These are phyloP conservation scores for Drosophila heteroneura DNA, from an alignment of 2,888 invertebrate species.

Conservation along the genomic window DNA sequence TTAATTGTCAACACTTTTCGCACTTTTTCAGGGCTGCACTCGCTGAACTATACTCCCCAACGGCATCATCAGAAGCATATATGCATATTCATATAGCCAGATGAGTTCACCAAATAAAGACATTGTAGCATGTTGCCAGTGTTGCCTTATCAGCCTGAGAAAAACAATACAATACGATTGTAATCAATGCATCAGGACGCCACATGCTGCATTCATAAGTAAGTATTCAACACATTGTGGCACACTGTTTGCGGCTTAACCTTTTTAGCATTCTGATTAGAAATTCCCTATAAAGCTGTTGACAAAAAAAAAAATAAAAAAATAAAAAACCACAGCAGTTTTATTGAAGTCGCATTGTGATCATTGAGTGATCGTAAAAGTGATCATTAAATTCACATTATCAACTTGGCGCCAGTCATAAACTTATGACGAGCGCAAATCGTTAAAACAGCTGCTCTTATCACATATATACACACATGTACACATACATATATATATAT, in stretches of 20 bases:
- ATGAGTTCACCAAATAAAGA: constrained; percentile 2
- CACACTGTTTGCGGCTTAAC: constrained; percentile 3
- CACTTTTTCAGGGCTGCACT: constrained; percentile 69
- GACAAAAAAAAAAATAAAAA: constrained; percentile 8
- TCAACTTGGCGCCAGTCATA: constrained; percentile 82
- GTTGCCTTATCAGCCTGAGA: constrained; percentile 73
- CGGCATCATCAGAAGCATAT: constrained; percentile 54
- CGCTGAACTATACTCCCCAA: constrained; percentile 40
- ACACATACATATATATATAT: not conserved
- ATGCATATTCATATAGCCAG: not conserved
- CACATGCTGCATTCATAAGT: constrained; percentile 29
- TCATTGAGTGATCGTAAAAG: constrained; percentile 74
- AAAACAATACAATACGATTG: constrained; percentile 44
- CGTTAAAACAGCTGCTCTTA: constrained; percentile 63
- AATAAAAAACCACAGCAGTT: constrained; percentile 11
- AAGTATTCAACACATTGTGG: constrained; percentile 14
- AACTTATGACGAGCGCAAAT: constrained; percentile 66
- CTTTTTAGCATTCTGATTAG: constrained; percentile 24
- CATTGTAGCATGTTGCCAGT: constrained; percentile 22
- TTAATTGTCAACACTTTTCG: constrained; percentile 71
- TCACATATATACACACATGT: constrained; percentile 31
- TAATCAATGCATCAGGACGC: constrained; percentile 32
- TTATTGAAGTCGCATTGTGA: constrained; percentile 30
- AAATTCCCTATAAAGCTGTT: constrained; percentile 13
- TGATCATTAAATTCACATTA: constrained; percentile 61